Conservation (phyloP, 2,797 vertebrate species). For the Scolopax rusticola region DNA sequence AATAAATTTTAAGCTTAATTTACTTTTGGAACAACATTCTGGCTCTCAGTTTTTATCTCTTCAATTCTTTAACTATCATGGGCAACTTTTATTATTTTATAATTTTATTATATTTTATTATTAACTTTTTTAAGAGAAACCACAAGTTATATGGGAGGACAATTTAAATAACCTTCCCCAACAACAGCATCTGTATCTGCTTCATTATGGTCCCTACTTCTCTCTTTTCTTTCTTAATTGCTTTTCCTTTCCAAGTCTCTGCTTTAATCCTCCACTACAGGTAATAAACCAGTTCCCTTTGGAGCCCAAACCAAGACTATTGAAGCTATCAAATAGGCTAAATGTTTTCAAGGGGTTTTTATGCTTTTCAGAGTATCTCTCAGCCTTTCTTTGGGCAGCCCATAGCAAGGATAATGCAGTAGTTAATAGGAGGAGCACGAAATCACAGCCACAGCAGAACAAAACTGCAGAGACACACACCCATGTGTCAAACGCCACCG, state of each 20-base stretch:
- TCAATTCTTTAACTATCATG: background rate
- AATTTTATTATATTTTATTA: too few relatives aligned
- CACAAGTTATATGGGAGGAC: background rate
- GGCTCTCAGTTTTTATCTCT: background rate
- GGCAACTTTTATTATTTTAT: background rate
- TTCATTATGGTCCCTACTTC: background rate
- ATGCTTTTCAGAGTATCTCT: background rate
- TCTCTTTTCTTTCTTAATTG: background rate
- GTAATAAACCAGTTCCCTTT: background rate
- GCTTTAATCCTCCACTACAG: background rate
- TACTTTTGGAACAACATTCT: background rate
- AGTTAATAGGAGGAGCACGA: background rate
- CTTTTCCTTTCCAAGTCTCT: background rate
- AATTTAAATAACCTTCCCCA: background rate
- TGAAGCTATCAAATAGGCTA: background rate
- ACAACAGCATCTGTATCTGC: background rate
- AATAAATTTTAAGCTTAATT: background rate
- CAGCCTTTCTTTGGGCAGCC: background rate
- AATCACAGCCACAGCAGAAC: background rate
- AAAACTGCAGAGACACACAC: background rate
- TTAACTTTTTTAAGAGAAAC: background rate
- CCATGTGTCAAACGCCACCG: background rate
- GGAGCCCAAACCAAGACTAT: background rate
- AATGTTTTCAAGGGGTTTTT: background rate
- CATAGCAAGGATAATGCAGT: background rate